phyloP scores from a whole-genome alignment of 2,797 vertebrate species.

The Astyanax mexicanus region DNA sequence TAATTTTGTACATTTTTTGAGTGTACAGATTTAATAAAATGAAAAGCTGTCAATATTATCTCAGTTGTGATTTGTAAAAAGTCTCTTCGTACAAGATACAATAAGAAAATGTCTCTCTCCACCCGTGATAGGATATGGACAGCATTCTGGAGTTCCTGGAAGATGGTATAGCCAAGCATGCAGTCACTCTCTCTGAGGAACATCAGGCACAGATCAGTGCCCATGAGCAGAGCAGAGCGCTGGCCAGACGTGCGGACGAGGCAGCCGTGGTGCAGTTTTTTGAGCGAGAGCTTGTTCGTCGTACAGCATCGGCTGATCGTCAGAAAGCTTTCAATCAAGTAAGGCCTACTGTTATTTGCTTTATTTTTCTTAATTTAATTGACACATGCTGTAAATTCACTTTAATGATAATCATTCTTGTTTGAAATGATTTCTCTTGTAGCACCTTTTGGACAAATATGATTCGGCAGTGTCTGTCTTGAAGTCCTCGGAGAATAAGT shows the following conservation, averaged over 20 bases:
- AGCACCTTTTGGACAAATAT: constrained; percentile 38
- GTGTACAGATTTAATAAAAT: no score
- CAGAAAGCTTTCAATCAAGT: constrained; percentile 61
- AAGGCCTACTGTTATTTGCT: no score
- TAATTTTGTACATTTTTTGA: no score
- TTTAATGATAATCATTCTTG: not conserved
- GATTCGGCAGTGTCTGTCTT: constrained; percentile 1
- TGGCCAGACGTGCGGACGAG: not conserved
- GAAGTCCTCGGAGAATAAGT: not conserved
- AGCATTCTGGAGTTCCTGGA: constrained; percentile 71
- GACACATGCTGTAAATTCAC: no score
- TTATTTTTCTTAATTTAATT: no score
- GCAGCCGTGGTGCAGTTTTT: constrained; percentile 56
- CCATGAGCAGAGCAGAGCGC: constrained; percentile 40
- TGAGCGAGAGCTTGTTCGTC: constrained; percentile 45
- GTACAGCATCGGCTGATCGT: not conserved
- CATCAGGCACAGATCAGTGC: constrained; percentile 61
- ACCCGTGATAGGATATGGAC: constrained; percentile 75
- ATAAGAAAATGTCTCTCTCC: no score
- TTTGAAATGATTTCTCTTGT: not conserved
- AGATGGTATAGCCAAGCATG: constrained; percentile 61
- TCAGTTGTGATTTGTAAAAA: no score
- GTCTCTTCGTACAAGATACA: no score
- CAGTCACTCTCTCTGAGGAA: constrained; percentile 69
- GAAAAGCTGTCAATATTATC: no score